These are phyloP conservation scores for Neoniphon sammara DNA, from an alignment of 2,797 vertebrate genomes.

Conservation along the genomic window DNA sequence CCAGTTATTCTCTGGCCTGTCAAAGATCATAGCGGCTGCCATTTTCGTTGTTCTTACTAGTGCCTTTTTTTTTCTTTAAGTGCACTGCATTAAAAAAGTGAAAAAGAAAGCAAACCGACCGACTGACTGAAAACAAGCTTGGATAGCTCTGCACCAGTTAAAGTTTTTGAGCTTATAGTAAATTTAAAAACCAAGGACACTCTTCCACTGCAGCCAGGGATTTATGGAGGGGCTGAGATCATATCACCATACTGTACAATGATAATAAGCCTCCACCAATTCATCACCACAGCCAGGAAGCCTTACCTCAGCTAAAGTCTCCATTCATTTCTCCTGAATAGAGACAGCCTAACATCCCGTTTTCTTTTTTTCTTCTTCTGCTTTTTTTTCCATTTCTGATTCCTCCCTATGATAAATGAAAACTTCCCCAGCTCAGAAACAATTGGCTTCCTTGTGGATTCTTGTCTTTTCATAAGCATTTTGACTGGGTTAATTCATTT, in stretches of 20 bases:
- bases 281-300: constrained; percentile 69
- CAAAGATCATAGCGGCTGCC: constrained; percentile 15
- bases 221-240: constrained; percentile 70
- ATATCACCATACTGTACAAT: constrained; percentile 63
- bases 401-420: constrained; percentile 66
- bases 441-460: constrained; percentile 31
- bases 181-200: constrained; percentile 72
- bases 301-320: constrained; percentile 77
- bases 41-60: not conserved
- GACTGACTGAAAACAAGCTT: not conserved
- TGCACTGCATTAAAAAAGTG: no score
- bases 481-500: constrained; percentile 48
- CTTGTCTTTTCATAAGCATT: constrained; percentile 47
- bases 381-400: constrained; percentile 43
- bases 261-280: constrained; percentile 74
- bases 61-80: no score
- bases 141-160: constrained; percentile 33
- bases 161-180: constrained; percentile 55
- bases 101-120: not conserved
- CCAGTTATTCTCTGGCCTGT: constrained; percentile 21
- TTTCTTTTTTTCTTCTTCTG: constrained; percentile 11
- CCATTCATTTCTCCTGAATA: constrained; percentile 68
- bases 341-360: constrained; percentile 56
- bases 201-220: constrained; percentile 35
- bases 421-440: constrained; percentile 50